Base-by-base conservation (phyloP, 2,888 invertebrate species). In the Agrilus biguttatus region DNA sequence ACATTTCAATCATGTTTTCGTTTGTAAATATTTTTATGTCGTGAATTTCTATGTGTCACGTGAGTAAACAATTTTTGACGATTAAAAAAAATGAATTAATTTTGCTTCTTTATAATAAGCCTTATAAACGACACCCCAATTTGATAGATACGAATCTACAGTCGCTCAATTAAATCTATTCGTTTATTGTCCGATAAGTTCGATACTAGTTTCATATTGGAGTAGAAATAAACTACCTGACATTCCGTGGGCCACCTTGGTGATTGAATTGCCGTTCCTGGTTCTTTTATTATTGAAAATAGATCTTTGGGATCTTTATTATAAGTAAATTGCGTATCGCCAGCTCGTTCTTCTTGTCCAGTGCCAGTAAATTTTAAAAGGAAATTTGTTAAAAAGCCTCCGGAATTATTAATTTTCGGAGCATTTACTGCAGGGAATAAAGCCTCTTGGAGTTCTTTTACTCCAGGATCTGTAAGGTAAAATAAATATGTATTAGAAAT, bases 231-330 rank as follows among this genome's bases (percentile, higher is more conserved):
- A 36, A 53, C 68, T 63, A 87, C 88, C 74, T 89, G 87, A 67
- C 89, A 89, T 71, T 89, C 89, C 37, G 85, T 80, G 14, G 89
- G 89, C 88, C 88, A 89, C 62, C 88, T 72, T 45, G 87, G 78
- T 55, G 83, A 80, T 70, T 87, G 87, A 55, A 80, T 79, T 41
- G 81, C 75, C 44, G 62, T 61, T 43, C 54, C 54, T 17, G 51
- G 52, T 33, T 64, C 63, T 39, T 55, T 57, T 28, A 50, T 55
- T 17, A 56, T 49, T 5, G 56, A 49, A 64, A 81, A 83, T 45
- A 82, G 69, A 59, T 84, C 83, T 51, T 80, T 70, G 13, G 82
- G 79, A 61, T 80, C 80, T 44, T 79, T 78, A 55, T 78, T 77
- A 47, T 79, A 75, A 66, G 80, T 78, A 55, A 79, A 65, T 61